Evolutionary conservation across 2,888 invertebrate genomes (phyloP), one percentile per base, ranked within the genome.

Genomic region (Allygus modestus): DNA sequence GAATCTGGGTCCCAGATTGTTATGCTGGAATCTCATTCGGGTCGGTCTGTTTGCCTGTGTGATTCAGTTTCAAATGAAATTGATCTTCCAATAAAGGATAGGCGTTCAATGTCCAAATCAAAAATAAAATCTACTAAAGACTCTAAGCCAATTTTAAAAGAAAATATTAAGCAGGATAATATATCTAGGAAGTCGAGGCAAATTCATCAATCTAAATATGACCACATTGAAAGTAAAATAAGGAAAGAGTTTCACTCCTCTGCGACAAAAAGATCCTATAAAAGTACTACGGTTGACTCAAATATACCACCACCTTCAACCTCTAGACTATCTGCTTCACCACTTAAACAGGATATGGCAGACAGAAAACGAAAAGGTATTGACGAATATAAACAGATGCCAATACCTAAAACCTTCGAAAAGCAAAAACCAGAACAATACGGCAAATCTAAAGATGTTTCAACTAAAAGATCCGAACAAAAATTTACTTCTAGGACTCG

Each of bases 401-500:
- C 58, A 23, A 9, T 11, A 23, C 7, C 11, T 31, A 31, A 28
- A 28, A 17, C 12, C 11, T 9, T 15, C 1, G 65, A 65, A 65
- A 65, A 15, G 1, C 37, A 73, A 43, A 73, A 73, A 37, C 41
- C 0, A 7, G 43, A 20, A 41, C n/a, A 4, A 20, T 12, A 26
- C 0, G 20, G 0, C 9, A 4, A 65, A 65, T 28, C 65, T 1
- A 65, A 65, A 12, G 65, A 65, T 28, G 9, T 17, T 31, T 11
- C 31, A 28, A 65, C n/a, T 28, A 65, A 65, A 65, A 65, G 15
- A 31, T 69, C 20, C 11, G 43, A 73, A 73, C 37, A 41, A 1
- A 81, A 51, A 37, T 46, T 69, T 20, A 20, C 54, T 20, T 71
- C 82, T 12, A 85, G 69, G 82, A 43, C 84, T 28, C 86, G 86